Percentiles rank a stretch among this genome's conserved stretches.
phyloP scores from a whole-genome alignment of 2,888 invertebrate species.

The Colletes collaris region DNA sequence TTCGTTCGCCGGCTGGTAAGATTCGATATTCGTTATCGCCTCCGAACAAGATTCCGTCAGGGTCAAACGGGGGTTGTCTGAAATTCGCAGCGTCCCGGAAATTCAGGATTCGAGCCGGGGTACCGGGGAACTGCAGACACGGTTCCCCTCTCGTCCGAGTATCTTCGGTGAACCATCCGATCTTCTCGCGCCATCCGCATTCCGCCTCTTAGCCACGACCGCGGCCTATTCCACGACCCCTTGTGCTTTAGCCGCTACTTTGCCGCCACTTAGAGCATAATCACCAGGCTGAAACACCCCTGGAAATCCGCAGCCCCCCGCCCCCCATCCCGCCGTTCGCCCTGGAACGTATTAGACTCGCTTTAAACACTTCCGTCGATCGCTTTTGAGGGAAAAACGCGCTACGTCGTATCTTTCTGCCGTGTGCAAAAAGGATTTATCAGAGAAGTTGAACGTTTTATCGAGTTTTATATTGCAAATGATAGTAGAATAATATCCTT shows the following conservation, averaged over 20 bases:
- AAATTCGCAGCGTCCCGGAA: slow-evolving; percentile 56
- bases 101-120: slow-evolving; percentile 59
- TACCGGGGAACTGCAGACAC: slow-evolving; percentile 45
- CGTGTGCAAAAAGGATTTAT: too few species aligned
- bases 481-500: too few species aligned
- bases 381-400: slow-evolving; percentile 19
- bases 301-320: slow-evolving; percentile 60
- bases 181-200: slow-evolving; percentile 51
- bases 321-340: slow-evolving; percentile 29
- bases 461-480: too few species aligned
- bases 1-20: slow-evolving; percentile 33
- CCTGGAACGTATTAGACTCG: slow-evolving; percentile 39
- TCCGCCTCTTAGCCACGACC: slow-evolving; percentile 44
- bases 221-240: slow-evolving; percentile 47
- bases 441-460: too few species aligned
- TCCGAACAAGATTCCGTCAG: slow-evolving; percentile 34
- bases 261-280: slow-evolving; percentile 71
- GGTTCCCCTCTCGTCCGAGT: slow-evolving; percentile 47
- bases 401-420: neutral
- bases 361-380: slow-evolving; percentile 43
- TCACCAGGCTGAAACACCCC: slow-evolving; percentile 62
- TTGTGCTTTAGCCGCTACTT: slow-evolving; percentile 70
- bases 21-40: slow-evolving; percentile 63
- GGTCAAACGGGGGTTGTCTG: slow-evolving; percentile 36
- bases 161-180: slow-evolving; percentile 53